Evolutionary conservation across 2,113 vertebrate genomes (phyloP).

Genomic region (Capricornis sumatraensis): DNA sequence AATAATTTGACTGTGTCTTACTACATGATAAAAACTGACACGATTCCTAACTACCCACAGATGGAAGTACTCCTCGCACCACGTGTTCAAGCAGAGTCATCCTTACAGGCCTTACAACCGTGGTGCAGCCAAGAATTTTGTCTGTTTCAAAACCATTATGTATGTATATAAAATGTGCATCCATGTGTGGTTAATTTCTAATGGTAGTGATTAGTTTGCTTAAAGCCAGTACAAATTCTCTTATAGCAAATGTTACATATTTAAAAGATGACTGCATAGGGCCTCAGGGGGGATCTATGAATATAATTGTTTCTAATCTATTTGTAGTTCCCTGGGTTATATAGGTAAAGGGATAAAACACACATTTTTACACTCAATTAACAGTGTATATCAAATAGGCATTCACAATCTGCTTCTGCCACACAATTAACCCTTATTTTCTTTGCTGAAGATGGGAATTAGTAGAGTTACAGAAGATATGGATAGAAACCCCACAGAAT

Average conservation of each 20-base stretch:
- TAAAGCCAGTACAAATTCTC: slow-evolving; percentile 15
- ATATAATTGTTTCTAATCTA: background rate
- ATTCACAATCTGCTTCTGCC: background rate
- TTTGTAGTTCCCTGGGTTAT: background rate
- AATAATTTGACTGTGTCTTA: slow-evolving; percentile 71
- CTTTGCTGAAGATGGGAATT: slow-evolving; percentile 12
- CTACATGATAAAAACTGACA: slow-evolving; percentile 67
- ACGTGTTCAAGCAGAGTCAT: background rate
- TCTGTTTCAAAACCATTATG: slow-evolving; percentile 55
- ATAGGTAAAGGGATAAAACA: background rate
- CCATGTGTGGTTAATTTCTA: slow-evolving; percentile 23
- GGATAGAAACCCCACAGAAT: background rate
- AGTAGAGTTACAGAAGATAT: background rate
- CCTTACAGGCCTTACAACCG: slow-evolving; percentile 23
- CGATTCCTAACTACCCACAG: slow-evolving; percentile 51
- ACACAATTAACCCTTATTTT: slow-evolving; percentile 17
- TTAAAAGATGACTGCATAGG: background rate
- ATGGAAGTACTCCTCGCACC: slow-evolving; percentile 44
- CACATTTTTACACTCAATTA: slow-evolving; percentile 1
- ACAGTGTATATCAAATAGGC: background rate
- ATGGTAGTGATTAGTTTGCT: slow-evolving; percentile 7
- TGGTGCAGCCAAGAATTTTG: slow-evolving; percentile 15
- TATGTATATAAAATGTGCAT: slow-evolving; percentile 14
- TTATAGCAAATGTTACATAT: background rate
- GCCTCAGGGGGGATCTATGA: background rate